Evolutionary conservation across 2,797 vertebrate genomes (phyloP), one percentile per base, ranked within the genome.

Genomic region (Sebastes cheni): DNA sequence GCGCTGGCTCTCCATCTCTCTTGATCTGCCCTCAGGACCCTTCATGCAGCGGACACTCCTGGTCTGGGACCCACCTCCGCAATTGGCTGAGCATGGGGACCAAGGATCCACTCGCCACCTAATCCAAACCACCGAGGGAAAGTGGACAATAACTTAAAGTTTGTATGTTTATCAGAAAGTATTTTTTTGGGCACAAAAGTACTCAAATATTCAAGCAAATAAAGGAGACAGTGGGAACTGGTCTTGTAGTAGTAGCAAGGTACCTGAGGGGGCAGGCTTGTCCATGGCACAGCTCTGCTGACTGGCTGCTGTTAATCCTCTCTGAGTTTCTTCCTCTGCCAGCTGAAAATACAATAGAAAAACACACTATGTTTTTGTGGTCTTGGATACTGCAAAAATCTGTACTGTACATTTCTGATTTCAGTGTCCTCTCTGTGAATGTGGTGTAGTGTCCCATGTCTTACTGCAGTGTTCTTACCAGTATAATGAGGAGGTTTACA

Each of bases 81-180:
- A 99, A 83, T 91, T 97, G 81, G 82, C 95, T 1, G 98, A 96
- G 72, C 98, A 99, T 3, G 92, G 68, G 1, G 96, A 97, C 98
- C 98, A 99, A 0, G 96, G 94, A 2, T 97, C 97, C 23, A 95
- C 95, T 90, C 94, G 96, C 98, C 98, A 99, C 34, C 98, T 98
- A 42, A 78, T 52, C 32, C n/a, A 73, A 16, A 42, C 22, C 69
- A 55, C 20, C 55, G 30, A 66, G 42, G 12, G 36, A 65, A 66
- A 36, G 7, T 11, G 8, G 18, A 64, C 20, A 46, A 8, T 59
- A 9, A 54, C 50, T n/a, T 54, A n/a, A 52, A 52, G 8, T n/a
- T 0, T n/a, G 8, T 54, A 5, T 54, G 46, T 50, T 50, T 50
- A 20, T 20, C 46, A 50, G 0, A 20, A 20, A 50, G 46, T 50